Conservation (phyloP, 2,113 vertebrate genomes). For the Corythoichthys haematopterus region DNA sequence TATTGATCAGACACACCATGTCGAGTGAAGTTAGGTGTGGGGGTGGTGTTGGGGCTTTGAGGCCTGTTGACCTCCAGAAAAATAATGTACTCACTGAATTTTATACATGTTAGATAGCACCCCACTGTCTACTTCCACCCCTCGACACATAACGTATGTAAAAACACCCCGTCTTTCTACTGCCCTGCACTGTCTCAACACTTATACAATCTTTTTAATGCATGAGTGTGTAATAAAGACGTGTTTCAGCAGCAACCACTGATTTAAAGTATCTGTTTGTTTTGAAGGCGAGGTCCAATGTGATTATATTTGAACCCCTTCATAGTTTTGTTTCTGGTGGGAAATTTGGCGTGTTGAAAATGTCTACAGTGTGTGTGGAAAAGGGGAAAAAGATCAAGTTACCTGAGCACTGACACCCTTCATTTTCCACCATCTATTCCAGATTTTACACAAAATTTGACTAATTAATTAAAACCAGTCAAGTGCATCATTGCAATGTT, state of each 20-base stretch:
- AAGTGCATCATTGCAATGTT: neutral
- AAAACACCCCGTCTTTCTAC: slow-evolving; percentile 13
- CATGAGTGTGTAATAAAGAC: slow-evolving; percentile 47
- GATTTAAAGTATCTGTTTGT: slow-evolving; percentile 46
- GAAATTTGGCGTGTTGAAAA: slow-evolving; percentile 31
- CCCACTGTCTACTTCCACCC: slow-evolving; percentile 15
- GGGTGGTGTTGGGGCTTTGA: slow-evolving; percentile 26
- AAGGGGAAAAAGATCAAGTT: slow-evolving; percentile 9
- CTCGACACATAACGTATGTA: slow-evolving; percentile 3
- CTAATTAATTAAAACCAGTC: neutral
- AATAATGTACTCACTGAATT: slow-evolving; percentile 67
- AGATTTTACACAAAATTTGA: neutral
- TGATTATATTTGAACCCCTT: slow-evolving; percentile 39
- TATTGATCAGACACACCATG: slow-evolving; percentile 73
- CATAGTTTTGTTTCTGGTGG: slow-evolving; percentile 46
- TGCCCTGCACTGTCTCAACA: neutral
- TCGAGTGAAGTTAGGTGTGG: slow-evolving; percentile 33
- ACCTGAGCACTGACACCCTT: neutral
- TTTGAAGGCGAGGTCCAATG: slow-evolving; percentile 49
- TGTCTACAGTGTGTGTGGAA: slow-evolving; percentile 11
- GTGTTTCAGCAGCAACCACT: slow-evolving; percentile 31
- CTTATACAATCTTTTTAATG: slow-evolving; percentile 5
- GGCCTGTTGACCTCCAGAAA: slow-evolving; percentile 66
- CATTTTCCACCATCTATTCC: neutral
- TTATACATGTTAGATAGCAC: slow-evolving; percentile 58